phyloP scores from a whole-genome alignment of 37 sponge, comb jelly and placozoan species.

The Theonella swinhoei region DNA sequence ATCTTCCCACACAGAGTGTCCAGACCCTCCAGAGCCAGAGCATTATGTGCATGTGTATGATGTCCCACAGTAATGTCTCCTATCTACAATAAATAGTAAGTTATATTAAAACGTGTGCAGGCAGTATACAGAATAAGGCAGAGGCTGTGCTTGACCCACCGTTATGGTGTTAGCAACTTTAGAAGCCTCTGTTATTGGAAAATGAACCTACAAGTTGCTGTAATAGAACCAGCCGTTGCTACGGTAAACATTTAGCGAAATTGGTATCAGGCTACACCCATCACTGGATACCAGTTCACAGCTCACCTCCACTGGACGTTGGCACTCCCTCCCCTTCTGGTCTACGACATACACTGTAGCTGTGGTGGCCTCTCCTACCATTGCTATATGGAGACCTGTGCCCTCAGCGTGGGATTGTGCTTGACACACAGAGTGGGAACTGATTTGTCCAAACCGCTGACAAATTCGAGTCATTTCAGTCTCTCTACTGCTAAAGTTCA shows the following conservation, averaged over 20 bases:
- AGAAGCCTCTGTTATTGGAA: too few species aligned
- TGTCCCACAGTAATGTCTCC: too few species aligned
- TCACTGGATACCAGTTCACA: conserved; percentile 9
- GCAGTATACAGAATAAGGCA: too few species aligned
- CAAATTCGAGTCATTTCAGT: not conserved
- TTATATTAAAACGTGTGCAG: too few species aligned
- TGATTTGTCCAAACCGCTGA: not conserved
- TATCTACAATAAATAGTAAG: too few species aligned
- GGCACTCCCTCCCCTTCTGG: not conserved
- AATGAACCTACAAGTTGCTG: too few species aligned
- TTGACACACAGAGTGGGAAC: not conserved
- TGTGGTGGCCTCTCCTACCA: conserved; percentile 1
- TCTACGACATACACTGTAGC: conserved; percentile 4
- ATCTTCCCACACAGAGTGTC: not conserved
- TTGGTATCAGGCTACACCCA: not conserved
- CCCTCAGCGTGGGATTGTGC: conserved; percentile 3
- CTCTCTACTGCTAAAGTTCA: not conserved
- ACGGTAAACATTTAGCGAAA: too few species aligned
- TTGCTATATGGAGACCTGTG: not conserved
- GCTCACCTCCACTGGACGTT: not conserved
- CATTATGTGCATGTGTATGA: not conserved
- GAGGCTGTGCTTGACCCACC: too few species aligned
- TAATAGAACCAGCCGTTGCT: too few species aligned
- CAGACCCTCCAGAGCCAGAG: conserved; percentile 9
- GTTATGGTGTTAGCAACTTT: too few species aligned